Evolutionary conservation across 2,113 vertebrate species (phyloP), one percentile per base, ranked within the genome.

Genomic region (Datnioides undecimradiatus): DNA sequence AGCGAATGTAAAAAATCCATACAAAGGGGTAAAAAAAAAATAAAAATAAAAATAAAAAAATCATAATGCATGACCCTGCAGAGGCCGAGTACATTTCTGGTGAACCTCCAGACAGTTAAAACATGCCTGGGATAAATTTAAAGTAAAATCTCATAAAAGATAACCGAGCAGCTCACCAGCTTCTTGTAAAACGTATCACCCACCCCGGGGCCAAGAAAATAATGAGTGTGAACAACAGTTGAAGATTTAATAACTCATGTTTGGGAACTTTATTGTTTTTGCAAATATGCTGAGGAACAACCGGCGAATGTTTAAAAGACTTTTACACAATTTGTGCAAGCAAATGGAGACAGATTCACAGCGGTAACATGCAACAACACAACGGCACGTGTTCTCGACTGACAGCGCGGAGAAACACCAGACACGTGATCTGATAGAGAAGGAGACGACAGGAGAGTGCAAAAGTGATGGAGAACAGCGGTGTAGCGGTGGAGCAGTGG

Each of bases 241-340:
- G 66, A 59, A 66, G 75, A 43, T 75, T 90, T 76, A 82, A 77
- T 80, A 82, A 65, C 31, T 60, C 34, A 51, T 43, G 51, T 82
- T 90, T 48, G 36, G 67, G 31, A 51, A 79, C 72, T 93, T 90
- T 91, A 90, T 88, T 90, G 71, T 75, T 59, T 84, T 76, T 41
- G 55, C 9, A 76, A 73, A 83, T 46, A 46, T 59, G 13, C 25
- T 70, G 38, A 71, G 34, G 16, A 81, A 78, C 55, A 62, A 62
- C 25, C 62, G 70, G 63, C 38, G 36, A 62, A 33, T 19, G 29
- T 70, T 73, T 36, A 40, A 63, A 75, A 74, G 62, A 25, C 8
- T 14, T n/a, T n/a, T 46, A 62, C 6, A 76, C 36, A 54, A 8
- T 19, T 2, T 10, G 64, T 11, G 27, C 57, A 0, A 46, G 38